A percentile compares a stretch with the other conserved stretches of the same genome.
phyloP scores from a whole-genome alignment of 2,888 invertebrate genomes.

The Dugesia japonica region DNA sequence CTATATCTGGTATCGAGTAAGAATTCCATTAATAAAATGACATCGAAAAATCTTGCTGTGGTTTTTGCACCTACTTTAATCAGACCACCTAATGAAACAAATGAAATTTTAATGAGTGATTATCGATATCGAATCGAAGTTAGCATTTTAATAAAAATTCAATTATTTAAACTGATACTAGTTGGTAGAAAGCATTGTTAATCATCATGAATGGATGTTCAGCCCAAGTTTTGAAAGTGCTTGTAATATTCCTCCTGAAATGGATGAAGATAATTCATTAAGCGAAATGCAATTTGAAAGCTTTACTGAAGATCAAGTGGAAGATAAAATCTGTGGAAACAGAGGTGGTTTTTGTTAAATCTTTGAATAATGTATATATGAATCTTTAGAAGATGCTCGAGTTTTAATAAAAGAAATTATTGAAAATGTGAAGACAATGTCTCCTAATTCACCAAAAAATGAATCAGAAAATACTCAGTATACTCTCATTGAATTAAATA shows the following conservation, averaged over 20 bases:
- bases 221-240: constrained; percentile 7
- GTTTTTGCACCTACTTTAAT: constrained; percentile 32
- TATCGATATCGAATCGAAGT: constrained; percentile 8
- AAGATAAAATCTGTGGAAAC: not conserved
- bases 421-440: not conserved
- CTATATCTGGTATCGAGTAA: constrained; percentile 26
- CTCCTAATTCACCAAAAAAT: not conserved
- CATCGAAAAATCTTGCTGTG: constrained; percentile 30
- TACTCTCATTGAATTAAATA: not conserved
- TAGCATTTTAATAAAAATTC: too few species aligned
- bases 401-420: constrained; percentile 2
- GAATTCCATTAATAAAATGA: constrained; percentile 29
- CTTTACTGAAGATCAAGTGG: not conserved
- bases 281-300: constrained; percentile 10
- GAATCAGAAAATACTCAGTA: not conserved
- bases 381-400: not conserved
- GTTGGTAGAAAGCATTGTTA: not conserved
- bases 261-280: not conserved
- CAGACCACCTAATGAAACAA: constrained; percentile 26
- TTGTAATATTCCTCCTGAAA: not conserved
- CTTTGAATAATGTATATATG: too few species aligned
- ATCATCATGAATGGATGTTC: constrained; percentile 16
- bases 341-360: not conserved
- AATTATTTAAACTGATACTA: too few species aligned
- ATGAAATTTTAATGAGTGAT: constrained; percentile 22